Evolutionary conservation across 2,888 invertebrate genomes (phyloP), one percentile per base, ranked within the genome.

Genomic region (Agriopis marginaria): DNA sequence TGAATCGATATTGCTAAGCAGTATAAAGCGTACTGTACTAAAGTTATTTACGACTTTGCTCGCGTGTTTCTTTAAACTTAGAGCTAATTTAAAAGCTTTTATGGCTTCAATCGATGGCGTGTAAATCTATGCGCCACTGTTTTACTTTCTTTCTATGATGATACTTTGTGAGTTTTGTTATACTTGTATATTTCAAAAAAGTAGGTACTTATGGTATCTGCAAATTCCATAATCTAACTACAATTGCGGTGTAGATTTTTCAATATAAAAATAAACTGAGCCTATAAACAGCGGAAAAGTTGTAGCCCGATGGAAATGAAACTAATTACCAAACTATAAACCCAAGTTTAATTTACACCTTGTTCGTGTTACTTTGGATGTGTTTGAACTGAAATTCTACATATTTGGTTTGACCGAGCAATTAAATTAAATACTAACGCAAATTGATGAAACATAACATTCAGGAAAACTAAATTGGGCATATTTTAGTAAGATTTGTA

Each of bases 271-370:
- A 65, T 42, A 62, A 42, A 51, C 42, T 17, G 23, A 12, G 42
- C n/a, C n/a, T n/a, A n/a, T n/a, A n/a, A 45, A 58, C 45, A 45
- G 23, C 23, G 64, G 53, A 51, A 63, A 61, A 68, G 53, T 62
- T 71, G 63, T 55, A 75, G 70, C 63, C 67, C 61, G 63, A 71
- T 68, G 58, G 40, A 51, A 62, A 56, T 40, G 53, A 40, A 23
- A 23, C 17, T 23, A 23, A 23, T 23, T 23, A 23, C 17, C 17
- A 23, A 23, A 23, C 17, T 23, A 23, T 1, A 59, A 63, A 39
- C n/a, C 45, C 58, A 58, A 51, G 62, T 62, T 67, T 75, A 65
- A 67, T 62, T 56, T 40, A 61, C 47, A 14, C 56, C 66, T 67
- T 62, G 66, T 67, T 62, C 61, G 32, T 44, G 47, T 67, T 62